A percentile compares a stretch with the other conserved stretches of the same genome.
Evolutionary conservation across 2,113 vertebrate genomes (phyloP).

Genomic region (Tetraodon nigroviridis): DNA sequence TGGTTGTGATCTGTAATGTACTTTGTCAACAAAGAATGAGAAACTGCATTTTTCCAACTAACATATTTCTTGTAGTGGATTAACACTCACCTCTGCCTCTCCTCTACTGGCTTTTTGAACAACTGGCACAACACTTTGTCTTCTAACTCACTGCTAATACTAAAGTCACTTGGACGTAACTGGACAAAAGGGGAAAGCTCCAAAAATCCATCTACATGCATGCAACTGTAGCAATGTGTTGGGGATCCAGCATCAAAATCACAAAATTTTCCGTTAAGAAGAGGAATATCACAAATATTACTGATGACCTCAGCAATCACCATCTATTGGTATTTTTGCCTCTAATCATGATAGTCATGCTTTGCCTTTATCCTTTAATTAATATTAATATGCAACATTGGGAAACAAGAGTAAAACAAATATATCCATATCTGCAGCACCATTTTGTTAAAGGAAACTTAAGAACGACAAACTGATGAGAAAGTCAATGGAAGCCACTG

Average conservation of each 20-base stretch:
- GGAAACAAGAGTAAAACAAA: slow-evolving; percentile 44
- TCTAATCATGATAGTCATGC: slow-evolving; percentile 69
- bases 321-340: slow-evolving; percentile 62
- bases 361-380: slow-evolving; percentile 70
- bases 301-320: slow-evolving; percentile 54
- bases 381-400: slow-evolving; percentile 76
- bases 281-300: slow-evolving; percentile 59
- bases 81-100: slow-evolving; percentile 68
- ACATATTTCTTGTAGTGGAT: slow-evolving; percentile 76
- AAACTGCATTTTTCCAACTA: slow-evolving; percentile 79
- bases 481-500: slow-evolving; percentile 72
- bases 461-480: slow-evolving; percentile 32
- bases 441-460: slow-evolving; percentile 7
- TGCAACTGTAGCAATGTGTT: slow-evolving; percentile 79
- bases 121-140: slow-evolving; percentile 68
- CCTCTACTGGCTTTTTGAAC: slow-evolving; percentile 74
- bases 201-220: slow-evolving; percentile 78
- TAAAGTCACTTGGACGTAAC: slow-evolving; percentile 67
- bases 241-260: slow-evolving; percentile 69
- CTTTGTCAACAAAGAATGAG: slow-evolving; percentile 73
- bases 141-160: slow-evolving; percentile 75
- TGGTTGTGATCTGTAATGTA: slow-evolving; percentile 75
- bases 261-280: slow-evolving; percentile 49
- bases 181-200: slow-evolving; percentile 70
- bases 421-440: slow-evolving; percentile 10